Evolutionary conservation across 2,888 invertebrate genomes (phyloP), one percentile per base, ranked within the genome.

Genomic region (Alloscopus bannaensis): DNA sequence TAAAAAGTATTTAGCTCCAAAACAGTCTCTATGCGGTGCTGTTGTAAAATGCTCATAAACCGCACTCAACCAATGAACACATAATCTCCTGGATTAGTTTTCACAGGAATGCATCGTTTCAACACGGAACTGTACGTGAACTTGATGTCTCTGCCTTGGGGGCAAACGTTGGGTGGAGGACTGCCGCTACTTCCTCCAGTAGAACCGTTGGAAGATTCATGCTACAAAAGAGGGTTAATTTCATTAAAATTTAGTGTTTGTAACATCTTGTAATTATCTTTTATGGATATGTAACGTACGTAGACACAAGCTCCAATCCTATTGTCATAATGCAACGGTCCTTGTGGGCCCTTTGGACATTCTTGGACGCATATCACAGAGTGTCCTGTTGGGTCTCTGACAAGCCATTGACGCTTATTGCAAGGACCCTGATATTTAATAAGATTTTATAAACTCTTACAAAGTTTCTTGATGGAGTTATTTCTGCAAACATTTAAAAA

Each of bases 91-190:
- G 47, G 47, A n/a, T 6, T 4, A 3, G 11, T 6, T 13, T 18
- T 47, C n/a, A 47, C 47, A 3, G 47, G 47, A 47, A 47, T n/a
- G n/a, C 47, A 47, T 47, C n/a, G 11, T 47, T 47, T 47, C 11
- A 47, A 18, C n/a, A 47, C 18, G 4, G 11, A 18, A n/a, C 47
- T 47, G 47, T 13, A 47, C 47, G 11, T 47, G 47, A 47, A 47
- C n/a, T 47, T 6, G 6, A 47, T n/a, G n/a, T 3, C 6, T 6
- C 18, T n/a, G 11, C n/a, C 11, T 13, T 47, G 47, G 18, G 47
- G 47, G n/a, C 47, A 47, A 6, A 13, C 11, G n/a, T 47, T 47
- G n/a, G 47, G 47, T n/a, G 18, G 11, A 3, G 18, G 11, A 18
- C 3, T 6, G 11, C 47, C 47, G 11, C 4, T 3, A n/a, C 47